Percentiles rank a stretch among this genome's conserved stretches.
Evolutionary conservation across 2,113 vertebrate species (phyloP).

Genomic region (Passer domesticus): DNA sequence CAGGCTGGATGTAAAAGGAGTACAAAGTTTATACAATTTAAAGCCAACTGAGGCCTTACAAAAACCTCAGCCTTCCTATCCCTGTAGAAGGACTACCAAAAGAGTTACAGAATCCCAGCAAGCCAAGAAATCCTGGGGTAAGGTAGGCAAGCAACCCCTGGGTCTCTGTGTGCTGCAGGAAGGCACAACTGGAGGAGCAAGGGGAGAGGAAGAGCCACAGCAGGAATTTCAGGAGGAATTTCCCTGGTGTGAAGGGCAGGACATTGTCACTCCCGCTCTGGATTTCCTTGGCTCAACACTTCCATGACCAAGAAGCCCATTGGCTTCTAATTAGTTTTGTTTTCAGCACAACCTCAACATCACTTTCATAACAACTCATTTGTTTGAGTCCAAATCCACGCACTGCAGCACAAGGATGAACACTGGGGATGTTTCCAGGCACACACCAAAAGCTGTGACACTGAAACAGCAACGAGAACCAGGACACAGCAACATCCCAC

Average conservation of each 20-base stretch:
- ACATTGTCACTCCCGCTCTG: not conserved
- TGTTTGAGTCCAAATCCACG: accelerated
- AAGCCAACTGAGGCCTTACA: conserved; percentile 53
- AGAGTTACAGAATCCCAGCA: not conserved
- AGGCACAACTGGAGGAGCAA: not conserved
- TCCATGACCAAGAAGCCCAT: not conserved
- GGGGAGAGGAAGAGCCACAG: not conserved
- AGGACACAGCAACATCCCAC: not conserved
- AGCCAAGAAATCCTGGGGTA: not conserved
- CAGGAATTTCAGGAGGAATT: not conserved
- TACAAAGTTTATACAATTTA: not conserved
- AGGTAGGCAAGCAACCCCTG: not conserved
- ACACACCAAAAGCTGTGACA: not conserved
- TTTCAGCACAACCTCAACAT: not conserved
- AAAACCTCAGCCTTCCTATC: conserved; percentile 6
- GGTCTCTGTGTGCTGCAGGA: not conserved
- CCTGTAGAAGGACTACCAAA: not conserved
- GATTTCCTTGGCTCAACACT: not conserved
- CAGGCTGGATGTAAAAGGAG: conserved; percentile 34
- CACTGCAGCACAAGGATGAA: not conserved
- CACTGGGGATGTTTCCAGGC: not conserved
- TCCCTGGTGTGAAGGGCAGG: not conserved
- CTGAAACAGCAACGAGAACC: not conserved
- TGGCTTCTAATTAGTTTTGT: not conserved
- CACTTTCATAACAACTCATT: not conserved